Conservation (phyloP, 2,888 invertebrate species). For the Disparrhopalites patrizii region DNA sequence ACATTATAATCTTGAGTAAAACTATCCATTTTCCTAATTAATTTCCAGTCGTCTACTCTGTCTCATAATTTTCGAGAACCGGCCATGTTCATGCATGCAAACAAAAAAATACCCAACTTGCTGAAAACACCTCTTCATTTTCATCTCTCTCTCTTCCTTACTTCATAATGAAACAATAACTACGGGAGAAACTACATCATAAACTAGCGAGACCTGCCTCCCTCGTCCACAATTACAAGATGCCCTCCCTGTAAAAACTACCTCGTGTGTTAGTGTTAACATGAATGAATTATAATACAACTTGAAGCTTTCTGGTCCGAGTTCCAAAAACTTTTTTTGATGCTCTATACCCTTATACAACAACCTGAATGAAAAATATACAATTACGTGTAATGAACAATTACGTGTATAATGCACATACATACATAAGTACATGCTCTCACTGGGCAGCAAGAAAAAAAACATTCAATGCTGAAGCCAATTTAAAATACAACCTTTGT, state of each 20-base stretch:
- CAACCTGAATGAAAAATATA: too few relatives aligned
- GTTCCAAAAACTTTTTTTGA: too few relatives aligned
- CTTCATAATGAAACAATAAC: slow-evolving; percentile 6
- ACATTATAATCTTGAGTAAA: background rate
- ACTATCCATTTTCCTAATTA: slow-evolving; percentile 17
- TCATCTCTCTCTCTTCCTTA: background rate
- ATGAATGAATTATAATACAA: too few relatives aligned
- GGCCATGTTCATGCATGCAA: slow-evolving; percentile 6
- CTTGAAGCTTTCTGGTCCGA: too few relatives aligned
- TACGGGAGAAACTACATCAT: slow-evolving; percentile 1
- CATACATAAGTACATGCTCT: too few relatives aligned
- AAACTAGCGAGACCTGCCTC: background rate
- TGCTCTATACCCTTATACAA: too few relatives aligned
- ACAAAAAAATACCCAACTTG: slow-evolving; percentile 7
- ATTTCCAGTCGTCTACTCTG: slow-evolving; percentile 8
- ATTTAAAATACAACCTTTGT: background rate
- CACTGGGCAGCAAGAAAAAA: too few relatives aligned
- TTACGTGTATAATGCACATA: too few relatives aligned
- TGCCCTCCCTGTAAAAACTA: background rate
- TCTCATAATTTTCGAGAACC: background rate
- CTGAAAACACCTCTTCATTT: slow-evolving; percentile 13
- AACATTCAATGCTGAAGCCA: background rate
- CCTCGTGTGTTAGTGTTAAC: background rate
- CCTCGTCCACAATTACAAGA: background rate
- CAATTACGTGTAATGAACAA: too few relatives aligned